Percentiles rank a stretch among this genome's conserved stretches.
phyloP scores from a whole-genome alignment of 2,797 vertebrate species.

The Nyctalus aviator region DNA sequence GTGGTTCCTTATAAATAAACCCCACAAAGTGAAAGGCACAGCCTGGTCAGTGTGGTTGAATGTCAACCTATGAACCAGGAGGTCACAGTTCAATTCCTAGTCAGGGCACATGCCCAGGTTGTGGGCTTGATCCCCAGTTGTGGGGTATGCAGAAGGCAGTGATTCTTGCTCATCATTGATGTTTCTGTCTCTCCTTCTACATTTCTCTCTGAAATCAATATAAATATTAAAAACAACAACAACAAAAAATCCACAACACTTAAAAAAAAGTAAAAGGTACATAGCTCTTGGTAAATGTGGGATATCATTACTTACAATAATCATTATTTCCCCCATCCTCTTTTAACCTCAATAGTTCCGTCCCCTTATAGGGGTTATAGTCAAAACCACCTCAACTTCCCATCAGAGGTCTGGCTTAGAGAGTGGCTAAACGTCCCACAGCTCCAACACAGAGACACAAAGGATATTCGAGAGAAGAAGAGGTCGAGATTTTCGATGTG shows the following conservation, averaged over 20 bases:
- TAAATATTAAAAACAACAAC: too few relatives aligned
- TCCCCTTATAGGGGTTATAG: background rate
- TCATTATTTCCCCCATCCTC: conserved; percentile 27
- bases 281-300: background rate
- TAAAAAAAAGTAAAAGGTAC: conserved; percentile 13
- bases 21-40: conserved; percentile 34
- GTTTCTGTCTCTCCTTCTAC: too few relatives aligned
- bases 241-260: background rate
- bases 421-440: background rate
- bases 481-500: conserved; percentile 99
- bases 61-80: too few relatives aligned
- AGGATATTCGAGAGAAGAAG: conserved; percentile 99
- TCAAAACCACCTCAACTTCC: background rate
- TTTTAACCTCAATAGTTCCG: conserved; percentile 33
- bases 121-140: too few relatives aligned
- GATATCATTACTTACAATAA: background rate
- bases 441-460: conserved; percentile 73
- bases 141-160: too few relatives aligned
- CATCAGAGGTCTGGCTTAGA: background rate
- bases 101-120: too few relatives aligned
- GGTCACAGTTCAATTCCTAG: too few relatives aligned
- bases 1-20: conserved; percentile 55
- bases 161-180: too few relatives aligned
- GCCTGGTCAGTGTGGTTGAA: too few relatives aligned
- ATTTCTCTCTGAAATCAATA: too few relatives aligned